Evolutionary conservation across 2,888 invertebrate species (phyloP).

Genomic region (Drosophila picticornis): DNA sequence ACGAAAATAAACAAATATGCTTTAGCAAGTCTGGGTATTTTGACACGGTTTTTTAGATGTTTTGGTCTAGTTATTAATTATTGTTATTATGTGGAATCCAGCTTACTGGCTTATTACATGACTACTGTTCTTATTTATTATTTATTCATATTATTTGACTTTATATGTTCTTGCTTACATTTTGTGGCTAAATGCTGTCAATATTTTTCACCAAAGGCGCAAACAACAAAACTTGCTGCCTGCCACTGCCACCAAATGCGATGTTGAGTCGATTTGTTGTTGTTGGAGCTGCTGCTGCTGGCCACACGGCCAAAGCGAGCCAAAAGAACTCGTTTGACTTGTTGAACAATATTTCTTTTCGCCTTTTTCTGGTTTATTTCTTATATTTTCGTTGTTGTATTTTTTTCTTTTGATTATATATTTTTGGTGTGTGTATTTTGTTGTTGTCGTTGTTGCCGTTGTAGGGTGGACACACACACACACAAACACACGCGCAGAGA

Average conservation of each 20-base stretch:
- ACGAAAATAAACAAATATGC: background rate
- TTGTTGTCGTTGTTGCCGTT: conserved; percentile 34
- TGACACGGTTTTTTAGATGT: background rate
- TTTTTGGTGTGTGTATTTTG: conserved; percentile 46
- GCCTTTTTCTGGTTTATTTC: conserved; percentile 71
- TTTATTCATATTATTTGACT: conserved; percentile 39
- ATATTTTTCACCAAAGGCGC: conserved; percentile 81
- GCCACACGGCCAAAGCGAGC: conserved; percentile 82
- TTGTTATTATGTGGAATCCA: background rate
- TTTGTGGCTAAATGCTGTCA: conserved; percentile 74
- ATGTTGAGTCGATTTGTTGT: conserved; percentile 56
- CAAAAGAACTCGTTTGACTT: conserved; percentile 85
- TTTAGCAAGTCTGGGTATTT: background rate
- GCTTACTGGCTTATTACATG: background rate
- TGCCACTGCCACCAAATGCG: conserved; percentile 73
- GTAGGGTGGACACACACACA: conserved; percentile 28
- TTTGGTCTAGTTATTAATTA: background rate
- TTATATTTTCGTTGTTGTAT: conserved; percentile 43
- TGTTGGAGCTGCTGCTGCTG: conserved; percentile 59
- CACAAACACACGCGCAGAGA: conserved; percentile 17
- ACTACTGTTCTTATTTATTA: conserved; percentile 33
- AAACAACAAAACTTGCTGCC: conserved; percentile 65
- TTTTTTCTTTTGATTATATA: conserved; percentile 62
- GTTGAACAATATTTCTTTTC: conserved; percentile 84
- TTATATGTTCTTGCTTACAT: conserved; percentile 61